Conservation (phyloP, 2,888 invertebrate species). For the Lasioglossum zephyrum region DNA sequence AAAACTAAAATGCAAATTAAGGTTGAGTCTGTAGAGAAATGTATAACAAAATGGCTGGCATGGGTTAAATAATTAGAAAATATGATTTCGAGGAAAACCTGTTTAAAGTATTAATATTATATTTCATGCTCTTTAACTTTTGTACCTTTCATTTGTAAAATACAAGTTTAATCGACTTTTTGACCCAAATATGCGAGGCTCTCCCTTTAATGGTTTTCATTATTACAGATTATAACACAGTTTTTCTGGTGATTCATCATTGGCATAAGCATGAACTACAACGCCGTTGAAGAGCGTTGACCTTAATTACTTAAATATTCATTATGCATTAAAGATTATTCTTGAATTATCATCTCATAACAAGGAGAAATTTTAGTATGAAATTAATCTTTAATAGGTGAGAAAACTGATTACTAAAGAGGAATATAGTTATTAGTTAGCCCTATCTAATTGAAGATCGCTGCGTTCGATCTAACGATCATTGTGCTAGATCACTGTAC, state of each 20-base stretch:
- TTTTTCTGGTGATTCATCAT: neutral
- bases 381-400: neutral
- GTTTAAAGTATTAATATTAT: no score
- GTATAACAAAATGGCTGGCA: no score
- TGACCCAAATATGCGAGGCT: neutral
- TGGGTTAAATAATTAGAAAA: no score
- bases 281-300: neutral
- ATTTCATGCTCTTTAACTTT: no score
- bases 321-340: neutral
- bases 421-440: neutral
- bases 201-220: neutral
- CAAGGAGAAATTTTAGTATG: conserved; percentile 8
- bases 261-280: no score
- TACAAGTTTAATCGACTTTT: neutral
- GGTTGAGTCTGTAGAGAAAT: no score
- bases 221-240: neutral
- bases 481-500: neutral
- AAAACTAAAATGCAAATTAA: no score
- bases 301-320: conserved; percentile 17
- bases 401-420: neutral
- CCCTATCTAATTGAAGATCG: neutral
- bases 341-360: neutral
- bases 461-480: neutral
- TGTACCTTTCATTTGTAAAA: neutral
- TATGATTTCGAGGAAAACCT: no score